Evolutionary conservation across 2,888 invertebrate genomes (phyloP), one percentile per base, ranked within the genome.

Genomic region (Chaetoderma sp.): DNA sequence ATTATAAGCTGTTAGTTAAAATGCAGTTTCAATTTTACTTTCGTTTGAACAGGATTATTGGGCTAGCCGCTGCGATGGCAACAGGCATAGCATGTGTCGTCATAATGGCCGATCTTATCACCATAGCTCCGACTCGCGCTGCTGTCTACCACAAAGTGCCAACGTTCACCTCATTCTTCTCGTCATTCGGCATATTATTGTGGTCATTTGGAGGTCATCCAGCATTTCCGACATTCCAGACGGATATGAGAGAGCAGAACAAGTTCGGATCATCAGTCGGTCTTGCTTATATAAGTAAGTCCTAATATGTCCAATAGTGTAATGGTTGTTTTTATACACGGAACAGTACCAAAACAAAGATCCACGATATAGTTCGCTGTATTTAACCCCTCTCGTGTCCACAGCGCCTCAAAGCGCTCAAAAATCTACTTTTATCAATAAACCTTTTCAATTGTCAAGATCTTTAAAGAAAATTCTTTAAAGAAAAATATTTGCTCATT

Each of bases 201-300:
- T 93, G 92, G 81, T 89, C 92, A 0, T 92, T 92, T 78, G 92
- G 92, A 4, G 92, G 92, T 2, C 92, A 92, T 5, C 91, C 92
- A 0, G 90, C 91, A 80, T 89, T 96, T 78, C 90, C 96, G 71
- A 96, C 95, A 0, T 91, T 96, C 56, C 96, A 96, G 88, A 93
- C 95, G 70, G 96, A 96, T 84, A 96, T 96, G 96, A 90, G 90
- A 69, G 90, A 93, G 69, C 93, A 93, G 71, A 87, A 89, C 1
- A 90, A 92, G 77, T 91, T 96, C 70, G 90, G 91, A 73, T 88
- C 89, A 77, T 93, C 94, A 0, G 91, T 94, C 0, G 76, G 92
- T 1, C 87, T 90, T 13, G 93, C 92, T 10, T 94, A 94, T 83
- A 62, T 87, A 30, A 90, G 92, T 92, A 84, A 86, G 87, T 85